A percentile compares a stretch with the other conserved stretches of the same genome.
Conservation (phyloP, 2,888 invertebrate species). For the Pasiphila rectangulata region DNA sequence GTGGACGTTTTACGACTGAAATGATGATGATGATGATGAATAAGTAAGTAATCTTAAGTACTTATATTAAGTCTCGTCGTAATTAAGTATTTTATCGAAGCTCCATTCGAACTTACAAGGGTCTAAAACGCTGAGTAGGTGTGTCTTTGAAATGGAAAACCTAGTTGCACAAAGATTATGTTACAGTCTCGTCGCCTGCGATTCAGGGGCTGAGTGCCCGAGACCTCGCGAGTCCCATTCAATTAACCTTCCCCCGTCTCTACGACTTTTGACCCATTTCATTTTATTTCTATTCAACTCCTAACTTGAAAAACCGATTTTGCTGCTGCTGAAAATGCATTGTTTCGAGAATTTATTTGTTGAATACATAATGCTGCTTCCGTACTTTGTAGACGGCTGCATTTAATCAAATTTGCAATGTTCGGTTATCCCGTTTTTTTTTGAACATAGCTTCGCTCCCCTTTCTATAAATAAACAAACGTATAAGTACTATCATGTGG, state of each 20-base stretch:
- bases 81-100: too few species aligned
- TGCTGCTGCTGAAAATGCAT: conserved; percentile 24
- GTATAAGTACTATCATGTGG: neutral
- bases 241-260: conserved; percentile 58
- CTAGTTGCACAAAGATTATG: conserved; percentile 15
- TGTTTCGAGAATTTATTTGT: conserved; percentile 19
- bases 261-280: conserved; percentile 56
- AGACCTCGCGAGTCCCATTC: conserved; percentile 46
- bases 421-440: neutral
- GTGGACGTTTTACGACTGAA: too few species aligned
- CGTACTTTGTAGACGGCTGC: conserved; percentile 15
- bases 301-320: conserved; percentile 25
- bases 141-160: conserved; percentile 3
- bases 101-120: neutral
- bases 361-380: conserved; percentile 24
- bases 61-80: too few species aligned
- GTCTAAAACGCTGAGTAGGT: neutral
- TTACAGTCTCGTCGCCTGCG: conserved; percentile 18
- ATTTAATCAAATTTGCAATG: conserved; percentile 6
- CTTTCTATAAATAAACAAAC: neutral
- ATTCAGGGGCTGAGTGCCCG: conserved; percentile 35
- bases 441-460: neutral
- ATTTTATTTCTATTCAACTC: conserved; percentile 51
- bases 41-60: too few species aligned
- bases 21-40: too few species aligned